Evolutionary conservation across 1,140 invertebrate genomes (phyloP), one percentile per base, ranked within the genome.

Genomic region (Neodiprion lecontei): DNA sequence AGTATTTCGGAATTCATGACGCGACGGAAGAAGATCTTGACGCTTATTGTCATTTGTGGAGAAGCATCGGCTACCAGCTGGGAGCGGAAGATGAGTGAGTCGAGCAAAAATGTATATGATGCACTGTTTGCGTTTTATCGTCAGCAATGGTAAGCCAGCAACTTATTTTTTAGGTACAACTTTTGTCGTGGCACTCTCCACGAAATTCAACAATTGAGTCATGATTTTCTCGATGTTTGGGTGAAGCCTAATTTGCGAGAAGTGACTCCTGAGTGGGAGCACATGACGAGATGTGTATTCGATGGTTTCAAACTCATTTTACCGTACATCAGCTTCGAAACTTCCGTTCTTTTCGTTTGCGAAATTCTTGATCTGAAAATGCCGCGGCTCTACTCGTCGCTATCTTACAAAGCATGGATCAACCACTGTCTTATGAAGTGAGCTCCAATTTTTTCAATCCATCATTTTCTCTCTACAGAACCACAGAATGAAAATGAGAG

Each of bases 21-120:
- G 83, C 82, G 0, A 88, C 85, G 9, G 81, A 89, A 5, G 89
- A 92, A 21, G 93, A 94, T 67, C 80, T 94, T 4, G 92, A 95
- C 65, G 92, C 91, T 14, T 94, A 94, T 74, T 87, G 94, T 23
- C 94, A 97, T 82, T 91, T 96, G 75, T 97, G 96, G 96, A 90
- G 92, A 67, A 91, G 93, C 7, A 90, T 97, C 11, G 95, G 95
- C 2, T 92, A 94, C 81, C 85, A 95, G 74, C 88, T 97, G 49
- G 96, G 96, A 0, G 91, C 96, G 1, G 91, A 95, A 71, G 95
- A 97, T 80, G 90, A 91, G 91, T 94, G 81, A 83, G 83, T 82
- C n/a, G 28, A 40, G 28, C 28, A 40, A 40, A 40, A 40, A 40
- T 40, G 1, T 40, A 65, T 1, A 65, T 14, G 61, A 65, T 65